Evolutionary conservation across 2,888 invertebrate species (phyloP).

Genomic region (Erebia aethiops): DNA sequence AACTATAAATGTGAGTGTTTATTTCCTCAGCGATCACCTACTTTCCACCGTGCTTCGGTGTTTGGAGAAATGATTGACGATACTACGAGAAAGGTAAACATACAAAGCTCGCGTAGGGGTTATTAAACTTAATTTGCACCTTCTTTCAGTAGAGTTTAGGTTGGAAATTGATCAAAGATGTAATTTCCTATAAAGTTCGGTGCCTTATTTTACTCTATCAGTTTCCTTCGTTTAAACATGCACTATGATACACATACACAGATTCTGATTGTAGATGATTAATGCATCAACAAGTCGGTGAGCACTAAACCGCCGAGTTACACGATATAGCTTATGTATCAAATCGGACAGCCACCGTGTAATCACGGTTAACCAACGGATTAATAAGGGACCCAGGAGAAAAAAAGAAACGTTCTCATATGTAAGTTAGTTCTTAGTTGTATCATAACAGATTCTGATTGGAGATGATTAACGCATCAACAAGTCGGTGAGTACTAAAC

Average conservation of each 20-base stretch:
- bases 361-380: conserved; percentile 18
- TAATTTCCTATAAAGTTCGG: background rate
- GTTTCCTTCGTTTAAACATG: conserved; percentile 26
- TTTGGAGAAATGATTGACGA: conserved; percentile 67
- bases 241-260: no score
- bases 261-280: background rate
- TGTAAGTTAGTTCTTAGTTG: background rate
- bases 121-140: conserved; percentile 22
- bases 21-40: conserved; percentile 51
- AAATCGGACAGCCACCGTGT: conserved; percentile 13
- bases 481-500: background rate
- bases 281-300: background rate
- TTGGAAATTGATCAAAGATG: conserved; percentile 44
- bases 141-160: conserved; percentile 39
- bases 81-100: conserved; percentile 63
- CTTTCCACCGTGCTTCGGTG: conserved; percentile 52
- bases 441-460: background rate
- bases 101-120: conserved; percentile 28
- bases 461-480: background rate
- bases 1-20: conserved; percentile 13
- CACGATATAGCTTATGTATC: conserved; percentile 15
- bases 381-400: background rate
- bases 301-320: background rate
- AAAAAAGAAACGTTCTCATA: no score
- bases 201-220: background rate